These are phyloP conservation scores for Suricata suricatta DNA, from an alignment of 2,113 vertebrate species.

Conservation along the genomic window DNA sequence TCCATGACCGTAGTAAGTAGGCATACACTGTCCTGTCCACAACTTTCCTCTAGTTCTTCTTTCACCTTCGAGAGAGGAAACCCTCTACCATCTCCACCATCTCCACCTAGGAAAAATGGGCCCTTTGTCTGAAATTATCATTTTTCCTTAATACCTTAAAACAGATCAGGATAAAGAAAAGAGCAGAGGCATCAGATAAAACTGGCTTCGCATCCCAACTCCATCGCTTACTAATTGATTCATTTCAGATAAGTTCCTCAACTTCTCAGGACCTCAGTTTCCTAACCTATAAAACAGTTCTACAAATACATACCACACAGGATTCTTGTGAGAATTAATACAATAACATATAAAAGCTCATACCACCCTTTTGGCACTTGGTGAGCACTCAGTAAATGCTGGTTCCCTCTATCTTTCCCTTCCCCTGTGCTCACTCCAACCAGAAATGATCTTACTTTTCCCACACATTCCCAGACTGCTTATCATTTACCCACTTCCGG, in stretches of 20 bases:
- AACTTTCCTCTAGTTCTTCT: not conserved
- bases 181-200: not conserved
- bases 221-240: too few species aligned
- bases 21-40: not conserved
- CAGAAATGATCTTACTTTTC: not conserved
- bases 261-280: not conserved
- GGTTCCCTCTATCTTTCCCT: not conserved
- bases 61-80: not conserved
- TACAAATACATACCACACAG: rapidly evolving
- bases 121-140: not conserved
- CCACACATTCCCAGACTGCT: not conserved
- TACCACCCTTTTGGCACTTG: not conserved
- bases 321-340: not conserved
- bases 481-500: not conserved
- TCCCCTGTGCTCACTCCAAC: not conserved
- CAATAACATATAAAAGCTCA: rapidly evolving
- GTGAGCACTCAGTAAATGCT: not conserved
- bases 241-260: not conserved
- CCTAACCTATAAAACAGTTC: not conserved
- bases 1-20: not conserved
- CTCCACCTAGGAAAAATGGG: not conserved
- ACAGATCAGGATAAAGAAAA: not conserved
- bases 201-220: not conserved
- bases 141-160: not conserved
- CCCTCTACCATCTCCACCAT: not conserved